Evolutionary conservation across 2,797 vertebrate genomes (phyloP).

Genomic region (Allobates femoralis): DNA sequence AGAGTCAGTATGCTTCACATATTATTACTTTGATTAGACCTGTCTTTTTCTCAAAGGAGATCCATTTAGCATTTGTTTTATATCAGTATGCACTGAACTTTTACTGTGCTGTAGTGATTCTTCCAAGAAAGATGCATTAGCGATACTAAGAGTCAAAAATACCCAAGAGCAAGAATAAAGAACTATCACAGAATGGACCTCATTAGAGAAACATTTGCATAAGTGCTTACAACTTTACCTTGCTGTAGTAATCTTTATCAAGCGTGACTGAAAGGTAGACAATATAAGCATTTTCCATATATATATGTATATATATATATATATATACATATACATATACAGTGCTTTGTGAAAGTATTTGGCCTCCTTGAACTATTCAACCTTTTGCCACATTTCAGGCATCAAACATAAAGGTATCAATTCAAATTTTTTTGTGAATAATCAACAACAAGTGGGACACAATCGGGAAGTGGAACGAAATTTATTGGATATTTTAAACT

Average conservation of each 20-base stretch:
- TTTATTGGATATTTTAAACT: too few relatives aligned
- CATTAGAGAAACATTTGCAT: slow-evolving; percentile 20
- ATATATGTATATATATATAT: neutral
- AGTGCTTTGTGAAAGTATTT: too few relatives aligned
- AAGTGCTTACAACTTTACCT: neutral
- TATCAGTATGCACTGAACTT: slow-evolving; percentile 54
- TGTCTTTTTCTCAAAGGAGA: slow-evolving; percentile 54
- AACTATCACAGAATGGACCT: neutral
- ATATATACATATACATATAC: too few relatives aligned
- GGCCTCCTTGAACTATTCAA: too few relatives aligned
- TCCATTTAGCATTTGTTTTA: slow-evolving; percentile 58
- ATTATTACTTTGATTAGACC: slow-evolving; percentile 59
- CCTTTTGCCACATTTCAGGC: too few relatives aligned
- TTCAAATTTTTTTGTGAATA: too few relatives aligned
- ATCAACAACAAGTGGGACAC: too few relatives aligned
- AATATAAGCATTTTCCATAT: neutral
- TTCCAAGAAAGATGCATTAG: slow-evolving; percentile 35
- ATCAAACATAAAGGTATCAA: too few relatives aligned
- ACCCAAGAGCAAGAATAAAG: slow-evolving; percentile 13
- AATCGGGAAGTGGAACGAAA: too few relatives aligned
- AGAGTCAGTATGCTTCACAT: slow-evolving; percentile 39
- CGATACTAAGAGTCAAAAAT: slow-evolving; percentile 17
- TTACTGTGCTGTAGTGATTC: slow-evolving; percentile 8
- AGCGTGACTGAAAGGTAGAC: neutral
- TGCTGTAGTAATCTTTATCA: neutral